Evolutionary conservation across 2,113 vertebrate species (phyloP).

Genomic region (Platysternon megacephalum): DNA sequence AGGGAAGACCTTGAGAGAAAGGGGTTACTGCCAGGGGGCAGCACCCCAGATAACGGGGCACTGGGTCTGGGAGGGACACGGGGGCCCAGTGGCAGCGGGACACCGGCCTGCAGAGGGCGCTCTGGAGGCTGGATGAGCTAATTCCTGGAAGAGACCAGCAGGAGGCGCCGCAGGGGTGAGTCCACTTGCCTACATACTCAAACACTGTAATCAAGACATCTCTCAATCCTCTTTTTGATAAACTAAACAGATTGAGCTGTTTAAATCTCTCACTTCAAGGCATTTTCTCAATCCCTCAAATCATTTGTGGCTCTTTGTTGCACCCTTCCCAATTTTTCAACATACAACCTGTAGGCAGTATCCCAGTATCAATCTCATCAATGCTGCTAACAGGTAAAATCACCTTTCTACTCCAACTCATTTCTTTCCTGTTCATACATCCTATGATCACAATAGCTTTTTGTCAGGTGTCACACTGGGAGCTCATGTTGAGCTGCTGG

Average conservation of each 20-base stretch:
- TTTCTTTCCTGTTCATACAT: neutral
- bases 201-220: neutral
- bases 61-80: too few relatives aligned
- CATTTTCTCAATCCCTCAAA: neutral
- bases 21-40: too few relatives aligned
- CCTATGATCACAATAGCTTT: neutral
- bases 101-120: too few relatives aligned
- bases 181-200: neutral
- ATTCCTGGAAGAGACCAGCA: too few relatives aligned
- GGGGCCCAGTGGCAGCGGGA: too few relatives aligned
- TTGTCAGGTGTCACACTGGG: neutral
- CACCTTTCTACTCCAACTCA: neutral
- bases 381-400: neutral
- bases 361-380: neutral
- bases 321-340: neutral
- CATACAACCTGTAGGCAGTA: neutral
- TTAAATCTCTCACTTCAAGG: neutral
- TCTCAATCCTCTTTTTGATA: conserved; percentile 22
- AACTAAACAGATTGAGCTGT: neutral
- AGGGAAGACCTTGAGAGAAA: too few relatives aligned
- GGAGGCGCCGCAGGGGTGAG: too few relatives aligned
- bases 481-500: neutral
- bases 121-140: too few relatives aligned
- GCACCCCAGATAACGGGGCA: too few relatives aligned
- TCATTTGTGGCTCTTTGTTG: neutral